phyloP scores from a whole-genome alignment of 2,888 invertebrate species.

The Sepioteuthis lessoniana region DNA sequence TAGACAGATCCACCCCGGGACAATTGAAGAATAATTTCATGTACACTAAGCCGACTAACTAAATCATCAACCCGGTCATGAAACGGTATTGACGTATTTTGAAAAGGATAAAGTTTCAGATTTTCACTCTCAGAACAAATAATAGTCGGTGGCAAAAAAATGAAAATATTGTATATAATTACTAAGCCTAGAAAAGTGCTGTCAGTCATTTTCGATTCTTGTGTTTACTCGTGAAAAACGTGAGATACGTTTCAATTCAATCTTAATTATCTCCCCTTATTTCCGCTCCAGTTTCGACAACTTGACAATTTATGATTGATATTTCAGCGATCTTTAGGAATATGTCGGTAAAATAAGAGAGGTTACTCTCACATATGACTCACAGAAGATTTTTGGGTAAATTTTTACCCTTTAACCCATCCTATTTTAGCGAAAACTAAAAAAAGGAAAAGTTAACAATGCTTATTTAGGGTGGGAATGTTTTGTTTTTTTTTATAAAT shows the following conservation, averaged over 20 bases:
- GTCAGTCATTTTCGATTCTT: neutral
- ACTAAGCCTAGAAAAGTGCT: neutral
- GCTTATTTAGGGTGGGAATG: too few relatives aligned
- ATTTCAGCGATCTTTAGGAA: too few relatives aligned
- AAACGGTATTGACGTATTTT: constrained; percentile 68
- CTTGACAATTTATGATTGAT: too few relatives aligned
- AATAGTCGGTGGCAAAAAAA: neutral
- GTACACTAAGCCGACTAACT: constrained; percentile 65
- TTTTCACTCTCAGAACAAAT: neutral
- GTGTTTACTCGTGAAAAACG: neutral
- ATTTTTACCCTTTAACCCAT: too few relatives aligned
- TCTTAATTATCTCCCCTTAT: neutral
- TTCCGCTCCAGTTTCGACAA: neutral
- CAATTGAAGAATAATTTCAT: constrained; percentile 67
- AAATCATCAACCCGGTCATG: constrained; percentile 68
- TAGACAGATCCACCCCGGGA: constrained; percentile 63
- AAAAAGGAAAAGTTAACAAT: too few relatives aligned
- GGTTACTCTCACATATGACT: too few relatives aligned
- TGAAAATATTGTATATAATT: neutral
- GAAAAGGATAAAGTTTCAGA: constrained; percentile 61
- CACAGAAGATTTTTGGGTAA: too few relatives aligned
- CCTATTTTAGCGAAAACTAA: too few relatives aligned
- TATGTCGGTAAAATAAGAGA: too few relatives aligned
- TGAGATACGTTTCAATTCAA: neutral
- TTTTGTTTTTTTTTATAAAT: too few relatives aligned